phyloP scores from a whole-genome alignment of 2,797 vertebrate genomes.

The Aldrovandia affinis region DNA sequence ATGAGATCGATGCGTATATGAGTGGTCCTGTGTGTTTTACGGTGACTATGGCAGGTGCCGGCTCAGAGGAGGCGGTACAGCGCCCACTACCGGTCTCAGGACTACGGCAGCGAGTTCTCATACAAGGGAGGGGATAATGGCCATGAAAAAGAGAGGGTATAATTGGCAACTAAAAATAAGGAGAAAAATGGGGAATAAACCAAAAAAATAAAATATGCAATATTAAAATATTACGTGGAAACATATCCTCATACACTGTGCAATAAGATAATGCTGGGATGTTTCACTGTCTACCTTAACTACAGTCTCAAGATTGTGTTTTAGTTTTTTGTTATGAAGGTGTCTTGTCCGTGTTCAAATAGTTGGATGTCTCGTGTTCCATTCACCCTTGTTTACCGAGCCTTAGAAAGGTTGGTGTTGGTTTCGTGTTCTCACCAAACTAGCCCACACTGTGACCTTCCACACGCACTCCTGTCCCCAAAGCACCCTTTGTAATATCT shows the following conservation, averaged over 20 bases:
- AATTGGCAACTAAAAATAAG: too few relatives aligned
- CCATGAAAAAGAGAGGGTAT: too few relatives aligned
- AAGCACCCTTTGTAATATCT: conserved; percentile 57
- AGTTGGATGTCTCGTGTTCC: conserved; percentile 45
- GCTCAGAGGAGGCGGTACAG: too few relatives aligned
- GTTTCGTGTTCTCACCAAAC: conserved; percentile 44
- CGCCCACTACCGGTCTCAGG: too few relatives aligned
- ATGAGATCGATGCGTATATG: too few relatives aligned
- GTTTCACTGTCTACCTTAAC: neutral
- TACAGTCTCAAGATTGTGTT: neutral
- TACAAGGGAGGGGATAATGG: too few relatives aligned
- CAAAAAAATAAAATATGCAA: too few relatives aligned
- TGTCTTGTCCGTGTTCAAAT: conserved; percentile 46
- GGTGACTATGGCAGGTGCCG: too few relatives aligned
- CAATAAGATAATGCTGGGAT: neutral
- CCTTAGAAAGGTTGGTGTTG: conserved; percentile 56
- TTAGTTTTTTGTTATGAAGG: conserved; percentile 32
- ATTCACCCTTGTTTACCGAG: conserved; percentile 40
- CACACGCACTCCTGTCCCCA: conserved; percentile 44
- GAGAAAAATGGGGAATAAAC: too few relatives aligned
- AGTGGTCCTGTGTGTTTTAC: too few relatives aligned
- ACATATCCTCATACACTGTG: neutral
- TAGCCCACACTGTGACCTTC: conserved; percentile 35
- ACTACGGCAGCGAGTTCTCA: too few relatives aligned
- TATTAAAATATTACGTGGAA: too few relatives aligned